Base-by-base conservation (phyloP, 1,140 invertebrate species). In the Steinernema feltiae region DNA sequence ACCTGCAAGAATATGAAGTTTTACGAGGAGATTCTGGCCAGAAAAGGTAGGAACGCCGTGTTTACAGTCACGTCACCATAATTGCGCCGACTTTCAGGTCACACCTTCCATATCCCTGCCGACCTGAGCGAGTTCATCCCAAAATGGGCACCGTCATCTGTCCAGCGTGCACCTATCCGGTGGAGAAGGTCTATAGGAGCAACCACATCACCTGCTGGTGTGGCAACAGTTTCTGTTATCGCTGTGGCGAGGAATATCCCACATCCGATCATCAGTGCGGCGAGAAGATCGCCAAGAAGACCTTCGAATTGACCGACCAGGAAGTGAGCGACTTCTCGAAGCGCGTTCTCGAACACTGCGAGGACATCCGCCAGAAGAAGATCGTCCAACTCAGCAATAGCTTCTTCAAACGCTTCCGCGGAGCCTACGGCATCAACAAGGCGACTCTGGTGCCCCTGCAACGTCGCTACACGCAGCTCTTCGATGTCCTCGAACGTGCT, bases 21-120 rank as follows among this genome's bases (percentile, higher is more conserved):
- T 3, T 71, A 63, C 32, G 48, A 63, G 24, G 12, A 7, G 3
- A 71, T 35, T 21, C 21, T 63, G 48, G 3, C 29, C 21, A 3
- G 15, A n/a, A 63, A 71, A 63, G 32, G 32, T 35, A 63, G 21
- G 48, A 27, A 7, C 35, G n/a, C 63, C 32, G 72, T 79, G n/a
- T 46, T 46, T 46, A 83, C 32, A 77, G 63, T n/a, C n/a, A n/a
- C n/a, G n/a, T n/a, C n/a, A 1, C 41, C 81, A 7, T 32, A 74
- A 12, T 83, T 75, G 71, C 78, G 70, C n/a, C 85, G 78, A 73
- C 85, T 85, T 75, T 35, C 76, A 18, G 83, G 84, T 7, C 82
- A 84, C 1, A 79, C 86, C 72, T 87, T 85, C 32, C 75, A 79
- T 15, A 78, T 81, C 30, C 76, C 85, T 2, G 86, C 85, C 29